These are phyloP conservation scores for Serranus cabrilla DNA, from an alignment of 2,797 vertebrate species.

Conservation along the genomic window DNA sequence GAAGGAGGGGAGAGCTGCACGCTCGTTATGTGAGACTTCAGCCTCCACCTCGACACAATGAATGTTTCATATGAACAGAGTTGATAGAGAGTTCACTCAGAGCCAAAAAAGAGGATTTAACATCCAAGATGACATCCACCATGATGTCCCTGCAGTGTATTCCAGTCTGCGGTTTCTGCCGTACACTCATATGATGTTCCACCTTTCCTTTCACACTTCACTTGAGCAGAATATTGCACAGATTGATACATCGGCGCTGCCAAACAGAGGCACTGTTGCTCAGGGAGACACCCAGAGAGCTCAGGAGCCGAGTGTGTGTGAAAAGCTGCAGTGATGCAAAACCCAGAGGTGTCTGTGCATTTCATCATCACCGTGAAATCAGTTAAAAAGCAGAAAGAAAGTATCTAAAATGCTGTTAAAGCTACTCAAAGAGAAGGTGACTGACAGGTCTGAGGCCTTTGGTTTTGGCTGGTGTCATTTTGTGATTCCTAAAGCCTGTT, in stretches of 20 bases:
- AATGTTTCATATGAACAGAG: background rate
- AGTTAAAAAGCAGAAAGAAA: slow-evolving; percentile 28
- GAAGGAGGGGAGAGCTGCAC: background rate
- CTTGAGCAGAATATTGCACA: slow-evolving; percentile 6
- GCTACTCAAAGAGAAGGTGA: background rate
- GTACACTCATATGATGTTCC: background rate
- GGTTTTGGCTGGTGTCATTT: background rate
- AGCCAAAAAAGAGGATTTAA: background rate
- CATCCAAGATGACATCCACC: background rate
- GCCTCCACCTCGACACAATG: background rate
- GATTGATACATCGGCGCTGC: slow-evolving; percentile 50
- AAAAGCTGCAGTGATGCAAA: slow-evolving; percentile 46
- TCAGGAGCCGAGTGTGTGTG: slow-evolving; percentile 26
- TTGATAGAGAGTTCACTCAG: background rate
- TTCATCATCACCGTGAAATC: slow-evolving; percentile 58
- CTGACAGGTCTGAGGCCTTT: background rate
- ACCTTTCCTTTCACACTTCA: background rate
- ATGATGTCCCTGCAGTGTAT: background rate
- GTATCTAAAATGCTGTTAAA: slow-evolving; percentile 20
- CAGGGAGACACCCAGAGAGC: slow-evolving; percentile 52
- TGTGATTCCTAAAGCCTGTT: background rate
- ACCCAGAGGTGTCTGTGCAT: slow-evolving; percentile 47
- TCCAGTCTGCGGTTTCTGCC: background rate
- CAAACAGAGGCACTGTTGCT: slow-evolving; percentile 81
- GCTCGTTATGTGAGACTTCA: background rate